Base-by-base conservation (phyloP, 2,888 invertebrate genomes). In the Pseudococcus jackbeardsleyi region DNA sequence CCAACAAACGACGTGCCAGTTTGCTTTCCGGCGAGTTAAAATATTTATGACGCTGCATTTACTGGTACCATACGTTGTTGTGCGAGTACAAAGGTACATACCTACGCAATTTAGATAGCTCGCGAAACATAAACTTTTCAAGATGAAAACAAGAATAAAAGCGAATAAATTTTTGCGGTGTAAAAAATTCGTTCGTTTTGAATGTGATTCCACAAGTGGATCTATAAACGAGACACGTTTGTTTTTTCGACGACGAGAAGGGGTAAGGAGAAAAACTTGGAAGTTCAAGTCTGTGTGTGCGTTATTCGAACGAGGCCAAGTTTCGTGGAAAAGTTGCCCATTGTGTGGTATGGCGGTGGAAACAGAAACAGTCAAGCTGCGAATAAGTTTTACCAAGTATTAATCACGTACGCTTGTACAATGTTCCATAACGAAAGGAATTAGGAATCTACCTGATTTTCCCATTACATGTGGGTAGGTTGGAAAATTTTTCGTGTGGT, bases 81-180 rank as follows among this genome's bases (percentile, higher is more conserved):
- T n/a, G n/a, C 54, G 6, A n/a, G 54, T n/a, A 15, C 54, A 17
- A 54, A 54, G n/a, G n/a, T 33, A 33, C 22, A 8, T 22, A 72
- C 15, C 26, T 33, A 72, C 72, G 72, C 72, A 72, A 72, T 72
- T 72, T 72, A 72, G 26, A 33, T 33, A 33, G 1, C 72, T 72
- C 17, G 72, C 22, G 33, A 33, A 72, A 72, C 33, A 33, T 72
- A 33, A 72, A 72, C 72, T 72, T 72, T 72, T 72, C 72, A 33
- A 72, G 72, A 72, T 33, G 72, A 72, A 72, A 72, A 72, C 72
- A 72, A 72, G 72, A 72, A 72, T 72, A 72, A 72, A 72, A 33
- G 33, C 22, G 26, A 72, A 72, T 72, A 72, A 33, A 72, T 72
- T 72, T 72, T 72, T 72, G 72, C 39, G 33, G 39, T 17, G 17